These are phyloP conservation scores for Planiliza haematocheilus DNA, from an alignment of 2,113 vertebrate species.

Conservation along the genomic window DNA sequence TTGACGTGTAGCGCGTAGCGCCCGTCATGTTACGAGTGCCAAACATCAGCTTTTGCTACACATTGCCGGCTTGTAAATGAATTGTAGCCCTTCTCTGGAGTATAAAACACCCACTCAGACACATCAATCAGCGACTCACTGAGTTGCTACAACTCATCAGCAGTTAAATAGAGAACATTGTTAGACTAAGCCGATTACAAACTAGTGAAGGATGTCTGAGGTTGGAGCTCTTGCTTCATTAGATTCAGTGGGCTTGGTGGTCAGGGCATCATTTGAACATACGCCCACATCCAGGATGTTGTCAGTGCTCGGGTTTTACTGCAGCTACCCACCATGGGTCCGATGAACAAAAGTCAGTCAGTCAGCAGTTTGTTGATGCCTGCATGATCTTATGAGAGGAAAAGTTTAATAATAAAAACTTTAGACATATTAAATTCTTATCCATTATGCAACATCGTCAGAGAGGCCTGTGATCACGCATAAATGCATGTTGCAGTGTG, in stretches of 20 bases:
- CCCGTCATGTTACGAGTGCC: too few relatives aligned
- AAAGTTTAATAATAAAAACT: too few relatives aligned
- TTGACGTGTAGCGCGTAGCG: too few relatives aligned
- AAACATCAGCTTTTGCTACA: too few relatives aligned
- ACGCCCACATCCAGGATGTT: not conserved
- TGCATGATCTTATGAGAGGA: not conserved
- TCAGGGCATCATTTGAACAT: not conserved
- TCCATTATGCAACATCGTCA: too few relatives aligned
- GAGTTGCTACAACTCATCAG: slow-evolving; percentile 53
- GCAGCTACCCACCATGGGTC: not conserved
- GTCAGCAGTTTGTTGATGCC: not conserved
- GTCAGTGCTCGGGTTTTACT: not conserved
- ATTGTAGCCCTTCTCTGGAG: not conserved
- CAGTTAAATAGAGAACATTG: slow-evolving; percentile 46
- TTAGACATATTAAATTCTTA: too few relatives aligned
- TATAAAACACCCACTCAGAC: slow-evolving; percentile 1
- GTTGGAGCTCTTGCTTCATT: slow-evolving; percentile 12
- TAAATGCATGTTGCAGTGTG: too few relatives aligned
- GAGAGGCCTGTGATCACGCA: too few relatives aligned
- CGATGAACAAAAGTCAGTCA: not conserved
- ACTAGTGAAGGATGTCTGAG: slow-evolving; percentile 18
- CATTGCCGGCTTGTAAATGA: too few relatives aligned
- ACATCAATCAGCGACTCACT: slow-evolving; percentile 39
- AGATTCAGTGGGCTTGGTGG: not conserved
- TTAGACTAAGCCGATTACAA: slow-evolving; percentile 45